Percentiles rank a stretch among this genome's conserved stretches.
These are phyloP conservation scores for Timema cristinae DNA, from an alignment of 2,888 invertebrate genomes.

Conservation along the genomic window DNA sequence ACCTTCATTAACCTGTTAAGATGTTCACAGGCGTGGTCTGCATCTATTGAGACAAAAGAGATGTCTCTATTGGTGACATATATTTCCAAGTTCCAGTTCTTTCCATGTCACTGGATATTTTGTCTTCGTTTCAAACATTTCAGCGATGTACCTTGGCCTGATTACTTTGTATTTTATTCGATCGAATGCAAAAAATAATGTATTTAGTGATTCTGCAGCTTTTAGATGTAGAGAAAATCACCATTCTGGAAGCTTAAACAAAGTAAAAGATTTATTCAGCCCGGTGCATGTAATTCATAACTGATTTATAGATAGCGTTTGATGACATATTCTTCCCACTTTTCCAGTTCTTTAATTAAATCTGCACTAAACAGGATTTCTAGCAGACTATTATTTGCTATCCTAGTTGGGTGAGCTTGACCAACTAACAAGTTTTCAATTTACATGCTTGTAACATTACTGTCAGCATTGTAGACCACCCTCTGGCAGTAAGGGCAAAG, in stretches of 20 bases:
- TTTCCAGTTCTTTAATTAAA: too few relatives aligned
- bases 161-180: not conserved
- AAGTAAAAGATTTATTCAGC: not conserved
- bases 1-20: constrained; percentile 1
- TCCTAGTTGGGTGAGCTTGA: too few relatives aligned
- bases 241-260: not conserved
- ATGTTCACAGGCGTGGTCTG: not conserved
- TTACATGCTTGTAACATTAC: too few relatives aligned
- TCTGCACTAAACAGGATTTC: too few relatives aligned
- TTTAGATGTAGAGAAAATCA: not conserved
- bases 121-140: not conserved
- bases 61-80: not conserved
- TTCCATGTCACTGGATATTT: not conserved
- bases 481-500: too few relatives aligned
- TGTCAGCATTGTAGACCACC: too few relatives aligned
- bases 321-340: too few relatives aligned
- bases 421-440: too few relatives aligned
- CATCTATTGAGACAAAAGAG: not conserved
- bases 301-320: not conserved
- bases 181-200: not conserved
- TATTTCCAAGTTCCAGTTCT: not conserved
- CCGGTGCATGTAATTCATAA: not conserved
- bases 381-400: too few relatives aligned
- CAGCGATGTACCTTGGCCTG: not conserved
- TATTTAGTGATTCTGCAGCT: not conserved